Evolutionary conservation across 2,888 invertebrate species (phyloP).

Genomic region (Eristalis intricaria): DNA sequence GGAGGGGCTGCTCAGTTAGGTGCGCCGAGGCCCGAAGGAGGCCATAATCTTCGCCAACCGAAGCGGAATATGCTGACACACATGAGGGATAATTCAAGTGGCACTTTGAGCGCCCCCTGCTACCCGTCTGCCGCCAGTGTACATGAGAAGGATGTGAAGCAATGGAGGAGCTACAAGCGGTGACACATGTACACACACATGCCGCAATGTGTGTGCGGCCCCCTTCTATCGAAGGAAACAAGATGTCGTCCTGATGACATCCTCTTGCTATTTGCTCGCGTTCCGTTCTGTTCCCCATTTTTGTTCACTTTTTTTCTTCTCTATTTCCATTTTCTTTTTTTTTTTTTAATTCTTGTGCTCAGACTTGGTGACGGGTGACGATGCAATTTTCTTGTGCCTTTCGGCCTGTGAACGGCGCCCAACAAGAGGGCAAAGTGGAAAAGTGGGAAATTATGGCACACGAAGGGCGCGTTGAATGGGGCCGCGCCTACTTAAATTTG

Average conservation of each 20-base stretch:
- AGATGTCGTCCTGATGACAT: slow-evolving; percentile 68
- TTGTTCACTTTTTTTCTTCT: background rate
- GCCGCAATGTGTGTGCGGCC: background rate
- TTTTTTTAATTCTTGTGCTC: slow-evolving; percentile 25
- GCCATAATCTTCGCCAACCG: slow-evolving; percentile 57
- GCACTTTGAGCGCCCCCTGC: slow-evolving; percentile 37
- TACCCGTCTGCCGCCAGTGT: background rate
- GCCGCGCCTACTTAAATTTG: slow-evolving; percentile 52
- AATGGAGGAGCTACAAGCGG: slow-evolving; percentile 14
- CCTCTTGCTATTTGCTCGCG: slow-evolving; percentile 57
- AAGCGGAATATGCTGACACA: slow-evolving; percentile 68
- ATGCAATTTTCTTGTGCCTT: slow-evolving; percentile 58
- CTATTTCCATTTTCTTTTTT: background rate
- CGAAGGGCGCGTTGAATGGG: slow-evolving; percentile 50
- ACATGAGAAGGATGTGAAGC: background rate
- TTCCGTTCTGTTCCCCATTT: slow-evolving; percentile 39
- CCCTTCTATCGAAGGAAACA: slow-evolving; percentile 59
- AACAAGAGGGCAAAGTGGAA: slow-evolving; percentile 26
- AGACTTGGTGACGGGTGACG: slow-evolving; percentile 52
- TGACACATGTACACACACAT: slow-evolving; percentile 45
- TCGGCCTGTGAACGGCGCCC: slow-evolving; percentile 19
- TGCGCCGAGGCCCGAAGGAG: slow-evolving; percentile 44
- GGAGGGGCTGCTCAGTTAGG: slow-evolving; percentile 37
- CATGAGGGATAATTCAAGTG: slow-evolving; percentile 68
- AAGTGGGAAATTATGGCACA: slow-evolving; percentile 56